Conservation (phyloP, 2,113 vertebrate species). For the Pangasianodon hypophthalmus region DNA sequence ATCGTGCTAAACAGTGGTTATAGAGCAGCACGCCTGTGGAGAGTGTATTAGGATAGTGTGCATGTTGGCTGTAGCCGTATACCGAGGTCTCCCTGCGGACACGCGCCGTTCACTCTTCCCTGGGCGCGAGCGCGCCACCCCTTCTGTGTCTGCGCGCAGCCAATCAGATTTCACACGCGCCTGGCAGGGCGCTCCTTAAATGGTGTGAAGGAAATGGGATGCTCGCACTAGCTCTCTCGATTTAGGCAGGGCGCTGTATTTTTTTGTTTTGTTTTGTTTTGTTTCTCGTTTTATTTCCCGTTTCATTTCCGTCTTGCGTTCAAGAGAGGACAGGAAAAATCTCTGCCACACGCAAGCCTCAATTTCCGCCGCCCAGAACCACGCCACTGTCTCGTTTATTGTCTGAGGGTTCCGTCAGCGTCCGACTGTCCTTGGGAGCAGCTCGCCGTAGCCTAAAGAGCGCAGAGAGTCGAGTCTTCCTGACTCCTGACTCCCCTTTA, state of each 20-base stretch:
- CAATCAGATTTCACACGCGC: constrained; percentile 82
- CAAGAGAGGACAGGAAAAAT: neutral
- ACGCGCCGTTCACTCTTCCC: constrained; percentile 53
- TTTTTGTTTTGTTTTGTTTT: constrained; percentile 48
- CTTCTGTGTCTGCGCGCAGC: constrained; percentile 65
- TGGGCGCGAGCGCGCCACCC: constrained; percentile 61
- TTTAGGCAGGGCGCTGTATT: constrained; percentile 19
- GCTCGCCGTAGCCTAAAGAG: constrained; percentile 8
- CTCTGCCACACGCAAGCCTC: constrained; percentile 26
- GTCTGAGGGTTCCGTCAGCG: constrained; percentile 48
- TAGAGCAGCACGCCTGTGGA: neutral
- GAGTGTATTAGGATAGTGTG: neutral
- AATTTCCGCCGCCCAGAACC: constrained; percentile 8
- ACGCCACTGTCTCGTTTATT: constrained; percentile 49
- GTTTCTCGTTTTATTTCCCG: constrained; percentile 65
- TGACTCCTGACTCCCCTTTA: constrained; percentile 14
- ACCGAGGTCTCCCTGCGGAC: constrained; percentile 25
- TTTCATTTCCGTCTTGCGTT: constrained; percentile 55
- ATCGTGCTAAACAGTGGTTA: neutral
- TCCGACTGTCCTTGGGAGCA: constrained; percentile 51
- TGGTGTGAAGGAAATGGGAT: constrained; percentile 76
- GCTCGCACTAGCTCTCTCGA: constrained; percentile 64
- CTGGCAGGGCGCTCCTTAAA: constrained; percentile 85
- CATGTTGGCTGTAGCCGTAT: neutral
- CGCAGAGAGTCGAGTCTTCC: neutral